These are phyloP conservation scores for Caradrina clavipalpis DNA, from an alignment of 2,888 invertebrate species.

Conservation along the genomic window DNA sequence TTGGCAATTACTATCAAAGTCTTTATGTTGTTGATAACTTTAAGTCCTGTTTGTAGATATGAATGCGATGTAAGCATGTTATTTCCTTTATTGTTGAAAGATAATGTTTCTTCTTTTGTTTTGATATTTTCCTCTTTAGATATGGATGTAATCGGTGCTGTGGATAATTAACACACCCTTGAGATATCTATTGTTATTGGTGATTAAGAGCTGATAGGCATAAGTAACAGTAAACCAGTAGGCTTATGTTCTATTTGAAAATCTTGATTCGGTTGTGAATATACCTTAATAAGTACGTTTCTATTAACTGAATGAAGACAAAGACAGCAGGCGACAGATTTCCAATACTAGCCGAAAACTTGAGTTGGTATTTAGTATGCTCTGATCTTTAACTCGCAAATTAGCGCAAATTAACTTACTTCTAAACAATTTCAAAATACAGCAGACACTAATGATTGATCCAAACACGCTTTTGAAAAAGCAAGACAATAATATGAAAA, in stretches of 20 bases:
- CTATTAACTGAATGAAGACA: not conserved
- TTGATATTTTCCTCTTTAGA: constrained; percentile 19
- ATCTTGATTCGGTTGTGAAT: no score
- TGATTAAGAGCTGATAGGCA: not conserved
- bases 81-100: constrained; percentile 33
- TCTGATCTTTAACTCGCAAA: not conserved
- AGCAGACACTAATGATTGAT: not conserved
- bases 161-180: not conserved
- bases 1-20: constrained; percentile 48
- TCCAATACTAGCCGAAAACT: not conserved
- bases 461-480: not conserved
- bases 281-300: no score
- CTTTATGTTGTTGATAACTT: constrained; percentile 47
- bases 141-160: not conserved
- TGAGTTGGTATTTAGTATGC: no score
- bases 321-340: not conserved
- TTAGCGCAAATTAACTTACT: not conserved
- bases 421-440: no score
- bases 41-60: constrained; percentile 38
- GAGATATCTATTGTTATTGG: not conserved
- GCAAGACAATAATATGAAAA: not conserved
- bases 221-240: not conserved
- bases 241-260: not conserved
- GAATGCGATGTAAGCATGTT: constrained; percentile 22
- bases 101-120: constrained; percentile 26